These are phyloP conservation scores for Helarctos malayanus DNA, from an alignment of 2,797 vertebrate species.

Conservation along the genomic window DNA sequence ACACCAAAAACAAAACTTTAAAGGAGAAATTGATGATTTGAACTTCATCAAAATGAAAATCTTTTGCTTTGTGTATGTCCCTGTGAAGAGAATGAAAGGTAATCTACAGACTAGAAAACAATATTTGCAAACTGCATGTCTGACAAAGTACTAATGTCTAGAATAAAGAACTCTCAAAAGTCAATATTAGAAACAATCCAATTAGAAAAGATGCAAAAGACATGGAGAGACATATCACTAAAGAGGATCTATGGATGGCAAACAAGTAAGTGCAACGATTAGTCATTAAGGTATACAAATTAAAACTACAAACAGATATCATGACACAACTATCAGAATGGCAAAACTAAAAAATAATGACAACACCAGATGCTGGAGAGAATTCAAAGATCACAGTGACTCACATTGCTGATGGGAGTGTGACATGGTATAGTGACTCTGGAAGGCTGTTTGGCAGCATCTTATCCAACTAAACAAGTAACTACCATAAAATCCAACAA, in stretches of 20 bases:
- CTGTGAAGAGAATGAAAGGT: not conserved
- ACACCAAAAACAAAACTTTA: not conserved
- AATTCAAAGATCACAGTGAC: not conserved
- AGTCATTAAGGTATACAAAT: not conserved
- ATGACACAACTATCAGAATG: not conserved
- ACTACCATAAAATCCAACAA: not conserved
- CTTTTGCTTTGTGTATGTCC: not conserved
- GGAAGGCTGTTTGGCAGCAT: not conserved
- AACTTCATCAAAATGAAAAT: not conserved
- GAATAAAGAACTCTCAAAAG: not conserved
- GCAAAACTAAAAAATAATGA: not conserved
- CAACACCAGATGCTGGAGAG: not conserved
- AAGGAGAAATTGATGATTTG: not conserved
- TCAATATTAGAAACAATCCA: not conserved
- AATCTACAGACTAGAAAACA: not conserved
- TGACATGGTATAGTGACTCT: not conserved
- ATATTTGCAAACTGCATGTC: not conserved
- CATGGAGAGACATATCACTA: not conserved
- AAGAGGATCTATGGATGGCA: not conserved
- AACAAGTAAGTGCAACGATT: not conserved
- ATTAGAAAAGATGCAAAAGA: not conserved
- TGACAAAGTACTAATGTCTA: not conserved
- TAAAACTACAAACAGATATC: not conserved
- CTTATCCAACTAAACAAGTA: not conserved
- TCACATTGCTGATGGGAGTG: not conserved